These are phyloP conservation scores for Helobdella robusta DNA, from an alignment of 2,888 invertebrate species.

Conservation along the genomic window DNA sequence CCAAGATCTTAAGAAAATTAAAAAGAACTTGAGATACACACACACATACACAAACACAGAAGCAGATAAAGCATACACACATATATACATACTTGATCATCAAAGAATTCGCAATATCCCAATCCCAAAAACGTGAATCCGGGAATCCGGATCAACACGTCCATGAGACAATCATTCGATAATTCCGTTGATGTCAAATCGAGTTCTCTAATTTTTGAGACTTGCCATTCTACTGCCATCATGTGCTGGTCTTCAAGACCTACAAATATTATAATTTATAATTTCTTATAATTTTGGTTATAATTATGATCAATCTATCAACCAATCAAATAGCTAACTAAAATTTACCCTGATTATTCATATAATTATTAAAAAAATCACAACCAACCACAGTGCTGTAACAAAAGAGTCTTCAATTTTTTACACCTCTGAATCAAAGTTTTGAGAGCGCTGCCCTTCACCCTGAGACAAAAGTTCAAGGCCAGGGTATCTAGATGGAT, in stretches of 20 bases:
- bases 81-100: slow-evolving; percentile 62
- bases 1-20: slow-evolving; percentile 59
- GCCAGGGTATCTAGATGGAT: slow-evolving; percentile 92
- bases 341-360: not conserved
- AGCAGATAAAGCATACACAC: no score
- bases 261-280: slow-evolving; percentile 45
- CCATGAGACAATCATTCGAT: slow-evolving; percentile 80
- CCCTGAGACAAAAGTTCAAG: slow-evolving; percentile 91
- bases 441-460: slow-evolving; percentile 57
- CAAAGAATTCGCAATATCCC: slow-evolving; percentile 94
- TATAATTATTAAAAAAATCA: not conserved
- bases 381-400: slow-evolving; percentile 21
- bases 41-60: not conserved
- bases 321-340: not conserved
- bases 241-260: slow-evolving; percentile 82
- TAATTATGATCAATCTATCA: not conserved
- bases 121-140: slow-evolving; percentile 72
- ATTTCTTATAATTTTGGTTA: not conserved
- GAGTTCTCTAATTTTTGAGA: slow-evolving; percentile 77
- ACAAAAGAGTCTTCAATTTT: slow-evolving; percentile 14
- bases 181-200: slow-evolving; percentile 86
- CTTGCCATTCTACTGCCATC: slow-evolving; percentile 96
- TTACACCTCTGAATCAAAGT: slow-evolving; percentile 20
- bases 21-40: not conserved
- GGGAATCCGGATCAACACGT: slow-evolving; percentile 81